These are phyloP conservation scores for Nomada fucata DNA, from an alignment of 2,888 invertebrate species.

Conservation along the genomic window DNA sequence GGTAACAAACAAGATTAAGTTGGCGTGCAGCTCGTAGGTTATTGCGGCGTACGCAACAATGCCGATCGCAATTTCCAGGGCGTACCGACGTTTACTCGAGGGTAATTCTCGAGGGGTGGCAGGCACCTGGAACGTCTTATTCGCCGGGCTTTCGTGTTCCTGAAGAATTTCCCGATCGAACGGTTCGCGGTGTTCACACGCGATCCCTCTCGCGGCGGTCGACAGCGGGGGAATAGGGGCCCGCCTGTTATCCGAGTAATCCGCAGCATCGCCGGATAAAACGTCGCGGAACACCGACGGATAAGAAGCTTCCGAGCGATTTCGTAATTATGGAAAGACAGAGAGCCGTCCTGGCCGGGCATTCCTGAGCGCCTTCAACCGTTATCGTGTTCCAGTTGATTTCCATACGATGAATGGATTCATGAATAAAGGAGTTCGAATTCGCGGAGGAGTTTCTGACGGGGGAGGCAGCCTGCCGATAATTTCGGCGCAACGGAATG, in stretches of 20 bases:
- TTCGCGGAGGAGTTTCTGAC: too few relatives aligned
- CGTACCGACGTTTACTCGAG: neutral
- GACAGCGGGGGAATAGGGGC: neutral
- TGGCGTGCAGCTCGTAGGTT: neutral
- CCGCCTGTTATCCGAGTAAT: slow-evolving; percentile 20
- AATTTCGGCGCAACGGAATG: slow-evolving; percentile 49
- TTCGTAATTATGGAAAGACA: slow-evolving; percentile 50
- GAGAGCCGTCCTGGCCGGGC: slow-evolving; percentile 29
- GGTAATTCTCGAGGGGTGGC: neutral
- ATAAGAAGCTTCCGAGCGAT: slow-evolving; percentile 44
- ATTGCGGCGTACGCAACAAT: slow-evolving; percentile 5
- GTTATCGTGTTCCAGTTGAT: slow-evolving; percentile 57
- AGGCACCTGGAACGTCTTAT: slow-evolving; percentile 2
- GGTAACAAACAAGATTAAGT: slow-evolving; percentile 11
- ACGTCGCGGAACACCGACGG: slow-evolving; percentile 12
- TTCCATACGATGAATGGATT: slow-evolving; percentile 60
- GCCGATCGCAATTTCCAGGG: slow-evolving; percentile 2
- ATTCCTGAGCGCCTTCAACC: slow-evolving; percentile 48
- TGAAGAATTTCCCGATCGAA: slow-evolving; percentile 20
- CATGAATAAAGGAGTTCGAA: slow-evolving; percentile 62
- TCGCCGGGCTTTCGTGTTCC: slow-evolving; percentile 8
- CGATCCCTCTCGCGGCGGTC: slow-evolving; percentile 4
- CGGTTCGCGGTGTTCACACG: slow-evolving; percentile 7
- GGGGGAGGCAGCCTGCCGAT: slow-evolving; percentile 53
- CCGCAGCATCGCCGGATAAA: slow-evolving; percentile 10